Conservation (phyloP, 2,888 invertebrate genomes). For the Steromphala cineraria region DNA sequence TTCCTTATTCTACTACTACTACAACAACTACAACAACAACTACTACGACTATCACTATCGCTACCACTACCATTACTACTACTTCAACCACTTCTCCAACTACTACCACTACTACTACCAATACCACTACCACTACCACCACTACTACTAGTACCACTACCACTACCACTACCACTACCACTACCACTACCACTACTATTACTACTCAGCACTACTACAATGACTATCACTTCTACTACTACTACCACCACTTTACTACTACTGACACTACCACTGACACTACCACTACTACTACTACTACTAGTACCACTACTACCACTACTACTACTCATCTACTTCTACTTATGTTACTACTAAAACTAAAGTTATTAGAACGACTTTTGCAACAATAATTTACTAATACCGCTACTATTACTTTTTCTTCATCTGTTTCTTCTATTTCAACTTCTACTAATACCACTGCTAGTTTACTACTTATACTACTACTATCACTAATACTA, state of each 20-base stretch:
- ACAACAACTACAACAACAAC: constrained; percentile 18
- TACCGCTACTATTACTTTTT: too few species aligned
- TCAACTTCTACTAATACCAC: too few species aligned
- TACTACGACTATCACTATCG: constrained; percentile 25
- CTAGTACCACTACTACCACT: constrained; percentile 62
- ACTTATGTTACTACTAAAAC: too few species aligned
- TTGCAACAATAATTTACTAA: too few species aligned
- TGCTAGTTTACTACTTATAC: too few species aligned
- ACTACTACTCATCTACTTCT: constrained; percentile 73
- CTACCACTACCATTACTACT: constrained; percentile 26
- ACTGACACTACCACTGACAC: constrained; percentile 24
- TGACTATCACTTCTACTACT: constrained; percentile 23
- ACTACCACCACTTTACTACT: constrained; percentile 28
- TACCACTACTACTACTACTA: constrained; percentile 24
- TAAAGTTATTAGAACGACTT: too few species aligned
- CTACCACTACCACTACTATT: constrained; percentile 47
- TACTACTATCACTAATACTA: too few species aligned
- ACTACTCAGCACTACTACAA: constrained; percentile 28
- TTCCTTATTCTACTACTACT: background rate
- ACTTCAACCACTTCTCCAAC: constrained; percentile 25
- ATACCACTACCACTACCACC: constrained; percentile 26
- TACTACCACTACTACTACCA: constrained; percentile 4
- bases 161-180: constrained; percentile 27
- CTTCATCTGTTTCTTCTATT: too few species aligned
- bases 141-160: constrained; percentile 25